A percentile compares a stretch with the other conserved stretches of the same genome.
phyloP scores from a whole-genome alignment of 1,140 invertebrate genomes.

The Mamestra configurata region DNA sequence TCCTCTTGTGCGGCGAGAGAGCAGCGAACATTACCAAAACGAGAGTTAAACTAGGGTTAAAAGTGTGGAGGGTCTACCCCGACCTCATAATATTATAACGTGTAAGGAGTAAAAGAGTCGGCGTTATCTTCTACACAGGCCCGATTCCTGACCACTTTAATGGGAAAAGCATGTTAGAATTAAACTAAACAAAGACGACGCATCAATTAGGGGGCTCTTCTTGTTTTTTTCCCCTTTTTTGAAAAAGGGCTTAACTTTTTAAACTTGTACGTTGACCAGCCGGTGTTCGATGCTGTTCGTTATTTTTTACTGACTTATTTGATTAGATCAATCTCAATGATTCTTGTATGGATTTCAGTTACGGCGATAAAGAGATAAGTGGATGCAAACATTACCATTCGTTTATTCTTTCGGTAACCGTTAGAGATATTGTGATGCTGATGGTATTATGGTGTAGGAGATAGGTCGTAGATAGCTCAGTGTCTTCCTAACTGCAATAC shows the following conservation, averaged over 20 bases:
- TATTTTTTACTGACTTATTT: conserved; percentile 84
- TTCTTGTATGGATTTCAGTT: conserved; percentile 86
- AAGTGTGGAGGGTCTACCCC: conserved; percentile 67
- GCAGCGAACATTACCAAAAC: conserved; percentile 58
- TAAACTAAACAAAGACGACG: conserved; percentile 88
- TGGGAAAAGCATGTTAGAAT: conserved; percentile 88
- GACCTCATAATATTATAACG: conserved; percentile 85
- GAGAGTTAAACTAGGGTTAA: conserved; percentile 81
- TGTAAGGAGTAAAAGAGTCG: conserved; percentile 86
- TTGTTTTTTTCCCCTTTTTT: conserved; percentile 73
- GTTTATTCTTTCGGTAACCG: conserved; percentile 46
- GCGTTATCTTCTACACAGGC: conserved; percentile 83
- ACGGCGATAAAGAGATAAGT: conserved; percentile 83
- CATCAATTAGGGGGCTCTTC: conserved; percentile 84
- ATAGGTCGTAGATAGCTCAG: background rate
- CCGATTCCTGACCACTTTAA: conserved; percentile 87
- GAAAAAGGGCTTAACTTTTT: conserved; percentile 84
- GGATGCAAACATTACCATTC: conserved; percentile 76
- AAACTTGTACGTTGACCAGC: conserved; percentile 82
- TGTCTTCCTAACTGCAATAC: too few relatives aligned
- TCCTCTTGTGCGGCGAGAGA: conserved; percentile 67
- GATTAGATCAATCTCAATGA: conserved; percentile 86
- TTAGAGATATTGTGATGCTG: too few relatives aligned
- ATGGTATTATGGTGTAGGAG: background rate
- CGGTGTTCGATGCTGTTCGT: conserved; percentile 75